Conservation (phyloP, 1,140 invertebrate genomes). For the Bombus soroeensis region DNA sequence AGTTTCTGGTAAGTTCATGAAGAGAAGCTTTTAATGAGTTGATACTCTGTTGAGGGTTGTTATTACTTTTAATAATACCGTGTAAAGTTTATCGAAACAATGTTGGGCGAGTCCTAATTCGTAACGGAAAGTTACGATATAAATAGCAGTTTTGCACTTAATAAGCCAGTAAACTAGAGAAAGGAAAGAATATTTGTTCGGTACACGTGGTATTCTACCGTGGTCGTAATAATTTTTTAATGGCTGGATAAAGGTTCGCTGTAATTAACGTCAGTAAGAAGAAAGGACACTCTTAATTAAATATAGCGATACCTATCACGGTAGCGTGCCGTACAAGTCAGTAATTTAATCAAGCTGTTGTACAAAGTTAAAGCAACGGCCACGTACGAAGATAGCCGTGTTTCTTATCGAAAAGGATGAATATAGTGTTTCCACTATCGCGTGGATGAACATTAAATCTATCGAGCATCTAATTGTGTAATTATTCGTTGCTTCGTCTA, state of each 20-base stretch:
- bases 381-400: neutral
- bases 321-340: slow-evolving; percentile 19
- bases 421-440: neutral
- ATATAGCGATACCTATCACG: slow-evolving; percentile 27
- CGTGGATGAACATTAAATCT: neutral
- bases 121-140: neutral
- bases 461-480: neutral
- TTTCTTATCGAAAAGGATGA: neutral
- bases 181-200: neutral
- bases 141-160: neutral
- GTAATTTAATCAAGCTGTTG: slow-evolving; percentile 29
- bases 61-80: neutral
- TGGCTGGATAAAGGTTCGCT: neutral
- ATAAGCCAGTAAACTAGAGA: neutral
- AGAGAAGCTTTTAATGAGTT: neutral
- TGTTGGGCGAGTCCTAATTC: neutral
- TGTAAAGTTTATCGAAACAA: neutral
- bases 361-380: slow-evolving; percentile 18
- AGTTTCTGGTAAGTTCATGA: neutral
- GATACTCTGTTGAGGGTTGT: neutral
- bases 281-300: slow-evolving; percentile 38
- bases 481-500: neutral
- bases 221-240: slow-evolving; percentile 17
- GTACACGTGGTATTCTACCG: neutral
- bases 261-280: slow-evolving; percentile 30